Base-by-base conservation (phyloP, 2,888 invertebrate species). In the Mechanitis mazaeus region DNA sequence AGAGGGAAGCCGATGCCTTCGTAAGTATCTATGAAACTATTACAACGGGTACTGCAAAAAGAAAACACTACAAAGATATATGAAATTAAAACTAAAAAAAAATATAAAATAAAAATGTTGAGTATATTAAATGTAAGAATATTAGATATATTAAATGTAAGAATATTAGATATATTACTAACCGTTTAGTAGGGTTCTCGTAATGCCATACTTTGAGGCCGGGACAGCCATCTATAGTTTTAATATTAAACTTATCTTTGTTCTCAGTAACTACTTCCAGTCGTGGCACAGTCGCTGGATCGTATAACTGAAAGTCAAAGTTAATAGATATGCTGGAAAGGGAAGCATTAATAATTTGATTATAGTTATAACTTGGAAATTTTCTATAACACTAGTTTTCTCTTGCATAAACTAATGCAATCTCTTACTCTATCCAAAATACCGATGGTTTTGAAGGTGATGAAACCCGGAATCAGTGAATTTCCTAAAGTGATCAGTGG, bases 1-100 rank as follows among this genome's bases (percentile, higher is more conserved):
- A 91, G 81, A 0, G 95, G 94, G 71, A 95, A 95, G 1, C 93
- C 78, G 0, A 94, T 91, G 0, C 95, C 96, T 77, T 96, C 96
- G 67, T 93, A 94, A 0, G 91, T 77, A 28, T 95, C 94, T 68
- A 90, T 91, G 20, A 96, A 86, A 3, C 91, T 86, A 76, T 95
- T 94, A 79, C 96, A 96, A 53, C 80, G 83, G 0, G 91, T 85
- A 60, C 94, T 88, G 74, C 6, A 77, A 66, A 33, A 3, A 33
- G 20, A 33, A 4, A 28, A 33, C 9, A 28, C 11, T 54, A 31
- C 28, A 2, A 38, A 7, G 7, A 38, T 38, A 38, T 7, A 38
- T 38, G 7, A 38, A 6, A 6, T 38, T 38, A 7, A 42, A 42
- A 42, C 11, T 9, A 9, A 42, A 7, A 11, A 42, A 42, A 9